These are phyloP conservation scores for Mycalesis mineus DNA, from an alignment of 2,888 invertebrate species.

Conservation along the genomic window DNA sequence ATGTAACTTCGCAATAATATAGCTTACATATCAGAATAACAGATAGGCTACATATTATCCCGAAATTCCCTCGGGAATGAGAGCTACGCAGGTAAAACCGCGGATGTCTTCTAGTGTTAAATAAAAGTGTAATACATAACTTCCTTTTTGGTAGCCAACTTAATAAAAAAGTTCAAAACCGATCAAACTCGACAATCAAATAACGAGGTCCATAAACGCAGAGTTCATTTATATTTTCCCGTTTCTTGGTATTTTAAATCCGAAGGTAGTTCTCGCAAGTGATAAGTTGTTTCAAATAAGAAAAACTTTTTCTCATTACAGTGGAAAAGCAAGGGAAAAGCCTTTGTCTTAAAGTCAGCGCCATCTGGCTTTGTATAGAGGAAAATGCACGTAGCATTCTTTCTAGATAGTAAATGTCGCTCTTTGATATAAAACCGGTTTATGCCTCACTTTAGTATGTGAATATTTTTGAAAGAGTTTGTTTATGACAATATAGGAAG, in stretches of 20 bases:
- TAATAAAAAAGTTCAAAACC: no score
- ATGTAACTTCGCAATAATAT: no score
- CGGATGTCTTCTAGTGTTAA: no score
- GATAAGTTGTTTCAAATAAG: slow-evolving; percentile 18
- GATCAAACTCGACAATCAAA: no score
- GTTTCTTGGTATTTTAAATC: neutral
- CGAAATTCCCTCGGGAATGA: no score
- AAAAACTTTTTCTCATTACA: slow-evolving; percentile 20
- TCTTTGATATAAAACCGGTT: slow-evolving; percentile 4
- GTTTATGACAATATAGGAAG: neutral
- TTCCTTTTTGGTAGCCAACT: no score
- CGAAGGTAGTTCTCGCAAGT: neutral
- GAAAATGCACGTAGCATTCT: slow-evolving; percentile 5
- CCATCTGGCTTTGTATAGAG: neutral
- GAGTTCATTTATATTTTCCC: neutral
- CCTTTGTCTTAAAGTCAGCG: slow-evolving; percentile 15
- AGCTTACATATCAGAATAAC: no score
- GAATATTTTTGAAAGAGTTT: neutral
- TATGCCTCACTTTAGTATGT: neutral
- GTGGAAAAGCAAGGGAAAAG: slow-evolving; percentile 13
- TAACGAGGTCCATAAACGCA: neutral
- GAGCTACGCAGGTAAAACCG: no score
- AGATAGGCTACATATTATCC: no score
- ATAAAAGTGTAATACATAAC: no score
- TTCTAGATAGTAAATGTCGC: slow-evolving; percentile 1